These are phyloP conservation scores for Eretmodus cyanostictus DNA, from an alignment of 2,113 vertebrate species.

Conservation along the genomic window DNA sequence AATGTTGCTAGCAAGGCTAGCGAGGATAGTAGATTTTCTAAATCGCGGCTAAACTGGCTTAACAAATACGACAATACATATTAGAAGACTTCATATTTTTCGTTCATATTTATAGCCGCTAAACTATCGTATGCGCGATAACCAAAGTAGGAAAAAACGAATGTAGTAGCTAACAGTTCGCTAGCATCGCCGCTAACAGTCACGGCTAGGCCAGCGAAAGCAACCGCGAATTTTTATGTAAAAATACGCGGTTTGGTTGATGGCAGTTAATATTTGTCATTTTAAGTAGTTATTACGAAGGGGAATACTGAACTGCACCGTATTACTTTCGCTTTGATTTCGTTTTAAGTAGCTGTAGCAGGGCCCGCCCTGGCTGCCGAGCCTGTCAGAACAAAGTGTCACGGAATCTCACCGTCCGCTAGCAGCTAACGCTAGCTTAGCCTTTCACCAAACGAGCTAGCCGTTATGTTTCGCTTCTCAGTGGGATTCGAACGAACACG, in stretches of 20 bases:
- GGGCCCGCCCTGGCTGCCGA: constrained; percentile 41
- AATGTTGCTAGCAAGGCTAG: constrained; percentile 26
- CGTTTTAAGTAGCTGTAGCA: background rate
- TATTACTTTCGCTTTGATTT: background rate
- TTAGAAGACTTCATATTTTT: background rate
- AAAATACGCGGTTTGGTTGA: background rate
- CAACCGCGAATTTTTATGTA: background rate
- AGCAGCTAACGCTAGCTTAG: constrained; percentile 15
- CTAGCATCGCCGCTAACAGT: constrained; percentile 3
- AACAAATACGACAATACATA: background rate
- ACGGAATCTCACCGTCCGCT: constrained; percentile 52
- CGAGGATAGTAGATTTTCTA: background rate
- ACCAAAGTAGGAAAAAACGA: background rate
- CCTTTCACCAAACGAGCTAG: constrained; percentile 23
- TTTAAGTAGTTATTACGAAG: background rate
- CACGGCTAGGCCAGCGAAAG: constrained; percentile 45
- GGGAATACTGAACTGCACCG: background rate
- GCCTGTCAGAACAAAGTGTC: constrained; percentile 68
- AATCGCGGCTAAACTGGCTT: background rate
- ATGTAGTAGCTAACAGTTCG: background rate
- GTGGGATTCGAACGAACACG: background rate
- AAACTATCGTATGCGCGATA: background rate
- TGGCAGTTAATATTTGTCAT: background rate
- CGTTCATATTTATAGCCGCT: background rate
- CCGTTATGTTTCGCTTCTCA: constrained; percentile 30